Conservation (phyloP, 2,113 vertebrate species). For the Barbus barbus region DNA sequence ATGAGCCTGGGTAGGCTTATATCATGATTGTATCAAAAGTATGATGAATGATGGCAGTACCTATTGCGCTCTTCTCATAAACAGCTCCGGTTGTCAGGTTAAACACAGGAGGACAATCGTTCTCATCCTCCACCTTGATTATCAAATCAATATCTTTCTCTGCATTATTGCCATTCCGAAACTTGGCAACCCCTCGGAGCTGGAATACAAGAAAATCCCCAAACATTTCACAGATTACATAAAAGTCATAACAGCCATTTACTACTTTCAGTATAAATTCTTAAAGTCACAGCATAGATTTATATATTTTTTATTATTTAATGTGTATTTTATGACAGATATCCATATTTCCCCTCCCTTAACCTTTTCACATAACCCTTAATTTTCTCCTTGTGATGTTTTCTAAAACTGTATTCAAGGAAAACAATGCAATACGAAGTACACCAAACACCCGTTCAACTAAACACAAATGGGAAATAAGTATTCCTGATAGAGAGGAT, state of each 20-base stretch:
- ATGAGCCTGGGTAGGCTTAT: not conserved
- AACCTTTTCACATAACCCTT: not conserved
- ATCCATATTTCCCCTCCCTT: not conserved
- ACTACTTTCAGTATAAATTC: not conserved
- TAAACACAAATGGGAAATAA: not conserved
- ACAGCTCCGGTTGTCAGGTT: conserved; percentile 57
- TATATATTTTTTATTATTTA: too few relatives aligned
- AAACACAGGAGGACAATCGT: conserved; percentile 68
- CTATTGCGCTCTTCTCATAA: conserved; percentile 61
- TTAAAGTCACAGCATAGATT: not conserved
- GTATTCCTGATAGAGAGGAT: not conserved
- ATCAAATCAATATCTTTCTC: conserved; percentile 65
- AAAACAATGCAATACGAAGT: not conserved
- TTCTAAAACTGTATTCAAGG: not conserved
- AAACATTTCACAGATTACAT: not conserved
- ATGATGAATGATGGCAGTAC: conserved; percentile 50
- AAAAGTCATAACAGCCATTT: not conserved
- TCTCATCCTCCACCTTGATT: conserved; percentile 67
- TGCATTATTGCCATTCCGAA: not conserved
- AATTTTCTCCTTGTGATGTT: too few relatives aligned
- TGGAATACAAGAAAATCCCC: conserved; percentile 48
- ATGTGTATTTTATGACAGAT: too few relatives aligned
- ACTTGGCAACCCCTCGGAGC: conserved; percentile 69
- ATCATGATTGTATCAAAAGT: not conserved
- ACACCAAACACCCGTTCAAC: not conserved